These are phyloP conservation scores for Antedon mediterranea DNA, from an alignment of 53 echinoderm and acorn worm genomes.

Conservation along the genomic window DNA sequence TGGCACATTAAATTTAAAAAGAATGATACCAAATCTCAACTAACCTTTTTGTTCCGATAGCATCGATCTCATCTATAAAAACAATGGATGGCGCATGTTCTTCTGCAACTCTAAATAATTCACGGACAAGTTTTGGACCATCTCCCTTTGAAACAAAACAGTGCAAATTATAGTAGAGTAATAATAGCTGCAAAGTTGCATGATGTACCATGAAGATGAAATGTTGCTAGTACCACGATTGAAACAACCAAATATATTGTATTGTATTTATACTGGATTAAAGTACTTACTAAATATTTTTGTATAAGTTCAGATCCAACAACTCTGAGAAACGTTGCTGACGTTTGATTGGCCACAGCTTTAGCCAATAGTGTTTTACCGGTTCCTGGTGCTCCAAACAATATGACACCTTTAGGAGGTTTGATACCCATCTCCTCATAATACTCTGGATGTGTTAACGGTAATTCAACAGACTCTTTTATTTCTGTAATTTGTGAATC, in stretches of 20 bases:
- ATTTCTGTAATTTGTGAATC: constrained; percentile 94
- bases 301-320: constrained; percentile 98
- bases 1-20: too few relatives aligned
- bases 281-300: constrained; percentile 81
- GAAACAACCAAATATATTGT: too few relatives aligned
- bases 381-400: constrained; percentile 89
- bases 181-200: too few relatives aligned
- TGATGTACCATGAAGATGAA: too few relatives aligned
- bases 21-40: too few relatives aligned
- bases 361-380: constrained; percentile 98
- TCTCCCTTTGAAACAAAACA: constrained; percentile 45
- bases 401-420: constrained; percentile 98
- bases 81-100: constrained; percentile 96
- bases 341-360: constrained; percentile 97
- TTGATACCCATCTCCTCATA: constrained; percentile 99
- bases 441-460: constrained; percentile 94
- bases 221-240: too few relatives aligned
- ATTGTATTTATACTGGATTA: too few relatives aligned
- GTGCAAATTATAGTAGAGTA: too few relatives aligned
- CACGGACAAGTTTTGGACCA: constrained; percentile 89
- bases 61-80: constrained; percentile 98
- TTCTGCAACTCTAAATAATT: constrained; percentile 91
- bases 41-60: constrained; percentile 96
- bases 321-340: constrained; percentile 89
- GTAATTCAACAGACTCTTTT: constrained; percentile 94